Evolutionary conservation across 2,888 invertebrate genomes (phyloP), one percentile per base, ranked within the genome.

Genomic region (Pyrgus malvae): DNA sequence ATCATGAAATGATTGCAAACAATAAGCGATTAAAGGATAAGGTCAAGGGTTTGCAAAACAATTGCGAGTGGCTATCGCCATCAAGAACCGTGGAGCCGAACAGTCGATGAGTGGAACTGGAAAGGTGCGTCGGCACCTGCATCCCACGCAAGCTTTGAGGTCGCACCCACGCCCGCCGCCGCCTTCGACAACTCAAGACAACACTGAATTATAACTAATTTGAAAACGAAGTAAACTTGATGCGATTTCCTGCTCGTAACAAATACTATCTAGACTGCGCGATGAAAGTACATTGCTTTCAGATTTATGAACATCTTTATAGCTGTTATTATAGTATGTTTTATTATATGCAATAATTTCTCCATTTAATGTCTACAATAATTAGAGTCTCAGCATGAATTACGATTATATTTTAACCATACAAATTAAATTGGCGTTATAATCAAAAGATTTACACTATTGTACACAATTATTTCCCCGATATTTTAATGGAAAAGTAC

Each of bases 111-210:
- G 69, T 76, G 76, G 70, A 76, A 79, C 80, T 81, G 80, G 80
- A 80, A 68, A 83, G 83, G 87, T 80, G 80, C 83, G 83, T 84
- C 80, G 83, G 83, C 86, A 87, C 87, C 86, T 86, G 83, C 82
- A 66, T 62, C 87, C 87, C 85, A 86, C 86, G 83, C 86, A 61
- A 61, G 5, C 42, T 5, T 16, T 73, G 81, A 83, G 86, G 82
- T 79, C 85, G 76, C 61, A 68, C 86, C 83, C 76, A 83, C 85
- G 72, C 76, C 59, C 85, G 72, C 76, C 59, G 56, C 65, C 61
- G 62, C 76, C 74, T 64, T 64, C 73, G 25, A 44, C 33, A n/a
- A 33, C 21, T 31, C 21, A 4, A 40, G 19, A 33, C 25, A 25
- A n/a, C 21, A 25, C 27, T 27, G 17, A 35, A 33, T 42, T 42